Evolutionary conservation across 2,113 vertebrate species (phyloP), one percentile per base, ranked within the genome.

Genomic region (Plestiodon gilberti): DNA sequence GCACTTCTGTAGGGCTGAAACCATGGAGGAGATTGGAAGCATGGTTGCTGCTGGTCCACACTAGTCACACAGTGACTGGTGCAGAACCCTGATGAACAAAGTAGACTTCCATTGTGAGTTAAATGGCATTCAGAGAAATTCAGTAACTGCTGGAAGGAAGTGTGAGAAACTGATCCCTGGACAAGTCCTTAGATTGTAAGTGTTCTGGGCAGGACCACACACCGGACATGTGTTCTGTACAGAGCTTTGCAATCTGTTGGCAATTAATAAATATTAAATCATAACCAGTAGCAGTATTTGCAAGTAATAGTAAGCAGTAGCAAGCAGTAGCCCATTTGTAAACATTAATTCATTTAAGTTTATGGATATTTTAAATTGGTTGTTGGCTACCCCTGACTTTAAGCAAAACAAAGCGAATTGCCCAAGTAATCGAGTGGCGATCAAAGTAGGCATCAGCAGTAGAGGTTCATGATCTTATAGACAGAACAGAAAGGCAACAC

Each of bases 401-500:
- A 85, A 40, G 35, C 35, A 61, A 70, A 40, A 3, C 65, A 81
- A 81, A 71, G 81, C 30, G 61, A 73, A 84, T 48, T 18, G 52
- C 40, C 38, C 57, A 70, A 61, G 55, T 18, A 67, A 52, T 35
- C 62, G 43, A 69, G 14, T 35, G 23, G 43, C 61, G 55, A 61
- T 78, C 77, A 79, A 86, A 64, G 48, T 2, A 78, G 92, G 91
- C 88, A 95, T 90, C 8, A 83, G 89, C 87, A 64, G 57, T 88
- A 89, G 91, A 91, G 13, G 52, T 59, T 81, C 70, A 65, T 0
- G 92, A 93, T 86, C 89, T 88, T 91, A 83, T 43, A 81, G 88
- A 88, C 33, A 76, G 87, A 93, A 88, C 33, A 76, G 87, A 93
- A 91, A 93, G 75, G 91, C 90, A 91, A 0, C 13, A 64, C 90